Conservation (phyloP, 2,888 invertebrate species). For the Rambutsinella grinnellia region DNA sequence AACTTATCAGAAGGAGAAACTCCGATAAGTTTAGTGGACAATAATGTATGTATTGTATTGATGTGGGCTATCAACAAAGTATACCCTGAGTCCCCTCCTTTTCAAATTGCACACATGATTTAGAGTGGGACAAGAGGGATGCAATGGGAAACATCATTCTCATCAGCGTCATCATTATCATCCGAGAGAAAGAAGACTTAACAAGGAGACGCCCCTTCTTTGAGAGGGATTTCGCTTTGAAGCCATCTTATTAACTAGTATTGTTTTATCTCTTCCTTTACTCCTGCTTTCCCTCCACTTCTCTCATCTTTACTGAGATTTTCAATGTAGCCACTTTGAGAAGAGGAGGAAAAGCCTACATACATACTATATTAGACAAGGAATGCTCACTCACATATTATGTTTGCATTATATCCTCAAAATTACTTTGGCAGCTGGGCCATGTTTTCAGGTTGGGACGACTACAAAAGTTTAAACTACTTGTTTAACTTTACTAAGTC, state of each 20-base stretch:
- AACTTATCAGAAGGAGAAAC: neutral
- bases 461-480: conserved; percentile 44
- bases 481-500: conserved; percentile 34
- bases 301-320: conserved; percentile 22
- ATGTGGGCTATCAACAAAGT: no score
- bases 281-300: conserved; percentile 4
- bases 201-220: conserved; percentile 41
- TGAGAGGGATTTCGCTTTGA: conserved; percentile 50
- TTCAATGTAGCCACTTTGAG: conserved; percentile 15
- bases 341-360: neutral
- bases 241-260: conserved; percentile 55
- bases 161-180: conserved; percentile 24
- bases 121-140: neutral
- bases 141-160: conserved; percentile 16
- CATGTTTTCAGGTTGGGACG: conserved; percentile 27
- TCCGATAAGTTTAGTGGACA: neutral
- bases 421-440: conserved; percentile 52
- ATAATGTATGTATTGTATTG: neutral
- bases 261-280: conserved; percentile 49
- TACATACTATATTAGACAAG: conserved; percentile 7
- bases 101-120: conserved; percentile 13
- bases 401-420: conserved; percentile 52
- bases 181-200: conserved; percentile 27
- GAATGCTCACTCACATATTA: no score
- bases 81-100: neutral